phyloP scores from a whole-genome alignment of 2,888 invertebrate species.

The Sarcophaga variegata region DNA sequence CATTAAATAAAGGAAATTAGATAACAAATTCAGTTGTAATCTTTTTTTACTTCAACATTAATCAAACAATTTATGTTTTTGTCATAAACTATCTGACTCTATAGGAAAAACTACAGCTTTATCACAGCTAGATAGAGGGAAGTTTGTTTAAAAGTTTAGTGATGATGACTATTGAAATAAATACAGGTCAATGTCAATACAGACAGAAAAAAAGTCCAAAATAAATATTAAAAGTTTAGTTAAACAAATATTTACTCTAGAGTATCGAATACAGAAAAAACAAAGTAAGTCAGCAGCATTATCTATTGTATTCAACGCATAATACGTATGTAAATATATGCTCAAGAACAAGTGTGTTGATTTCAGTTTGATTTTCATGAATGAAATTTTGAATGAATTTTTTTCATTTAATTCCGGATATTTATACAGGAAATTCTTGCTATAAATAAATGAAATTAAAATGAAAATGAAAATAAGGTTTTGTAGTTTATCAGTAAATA shows the following conservation, averaged over 20 bases:
- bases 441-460: slow-evolving; percentile 9
- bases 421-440: slow-evolving; percentile 55
- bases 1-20: slow-evolving; percentile 16
- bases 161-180: slow-evolving; percentile 46
- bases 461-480: slow-evolving; percentile 39
- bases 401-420: slow-evolving; percentile 59
- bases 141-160: not conserved
- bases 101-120: not conserved
- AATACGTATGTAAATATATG: not conserved
- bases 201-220: not conserved
- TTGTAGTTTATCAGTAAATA: slow-evolving; percentile 54
- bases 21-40: not conserved
- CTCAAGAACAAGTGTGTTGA: not conserved
- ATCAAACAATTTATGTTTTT: not conserved
- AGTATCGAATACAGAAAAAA: no score
- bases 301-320: not conserved
- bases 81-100: not conserved
- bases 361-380: not conserved
- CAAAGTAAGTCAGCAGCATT: not conserved
- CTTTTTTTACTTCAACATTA: not conserved
- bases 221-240: slow-evolving; percentile 9
- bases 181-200: slow-evolving; percentile 63
- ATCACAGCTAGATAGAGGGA: not conserved
- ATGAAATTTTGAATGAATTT: slow-evolving; percentile 35
- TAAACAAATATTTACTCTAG: not conserved